A percentile compares a stretch with the other conserved stretches of the same genome.
Conservation (phyloP, 2,797 vertebrate species). For the Ctenochaetus hawaiiensis region DNA sequence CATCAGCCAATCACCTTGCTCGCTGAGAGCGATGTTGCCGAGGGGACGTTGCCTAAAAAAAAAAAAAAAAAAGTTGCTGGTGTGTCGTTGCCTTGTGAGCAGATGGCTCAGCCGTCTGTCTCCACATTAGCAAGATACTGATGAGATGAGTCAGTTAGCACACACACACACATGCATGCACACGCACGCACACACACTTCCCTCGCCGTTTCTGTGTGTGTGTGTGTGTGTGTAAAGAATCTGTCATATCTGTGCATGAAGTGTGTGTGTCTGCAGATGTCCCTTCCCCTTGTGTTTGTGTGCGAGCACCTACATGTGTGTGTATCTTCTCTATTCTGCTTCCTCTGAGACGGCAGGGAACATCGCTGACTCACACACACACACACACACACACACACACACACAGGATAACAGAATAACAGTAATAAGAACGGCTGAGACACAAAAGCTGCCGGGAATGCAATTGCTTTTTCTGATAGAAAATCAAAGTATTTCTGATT, state of each 20-base stretch:
- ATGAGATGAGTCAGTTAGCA: conserved; percentile 69
- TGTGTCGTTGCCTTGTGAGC: conserved; percentile 64
- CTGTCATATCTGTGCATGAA: conserved; percentile 25
- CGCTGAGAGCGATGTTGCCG: conserved; percentile 34
- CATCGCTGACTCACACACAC: conserved; percentile 68
- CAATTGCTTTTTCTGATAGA: conserved; percentile 61
- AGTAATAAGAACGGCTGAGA: conserved; percentile 16
- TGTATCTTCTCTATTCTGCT: conserved; percentile 49
- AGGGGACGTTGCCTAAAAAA: conserved; percentile 20
- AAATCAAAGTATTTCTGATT: conserved; percentile 71
- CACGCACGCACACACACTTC: conserved; percentile 9
- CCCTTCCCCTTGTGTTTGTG: not conserved
- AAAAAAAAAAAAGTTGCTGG: conserved; percentile 66
- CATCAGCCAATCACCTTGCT: conserved; percentile 17
- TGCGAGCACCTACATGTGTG: not conserved
- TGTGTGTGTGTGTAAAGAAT: not conserved
- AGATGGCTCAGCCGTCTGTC: conserved; percentile 76
- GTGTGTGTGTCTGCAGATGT: conserved; percentile 23
- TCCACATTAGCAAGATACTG: conserved; percentile 67
- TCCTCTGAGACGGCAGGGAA: conserved; percentile 65
- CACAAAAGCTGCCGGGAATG: conserved; percentile 27
- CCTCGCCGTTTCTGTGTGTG: not conserved
- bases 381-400: conserved; percentile 31
- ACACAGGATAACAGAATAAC: conserved; percentile 9
- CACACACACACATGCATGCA: conserved; percentile 28